phyloP scores from a whole-genome alignment of 2,888 invertebrate species.

The Arge pagana region DNA sequence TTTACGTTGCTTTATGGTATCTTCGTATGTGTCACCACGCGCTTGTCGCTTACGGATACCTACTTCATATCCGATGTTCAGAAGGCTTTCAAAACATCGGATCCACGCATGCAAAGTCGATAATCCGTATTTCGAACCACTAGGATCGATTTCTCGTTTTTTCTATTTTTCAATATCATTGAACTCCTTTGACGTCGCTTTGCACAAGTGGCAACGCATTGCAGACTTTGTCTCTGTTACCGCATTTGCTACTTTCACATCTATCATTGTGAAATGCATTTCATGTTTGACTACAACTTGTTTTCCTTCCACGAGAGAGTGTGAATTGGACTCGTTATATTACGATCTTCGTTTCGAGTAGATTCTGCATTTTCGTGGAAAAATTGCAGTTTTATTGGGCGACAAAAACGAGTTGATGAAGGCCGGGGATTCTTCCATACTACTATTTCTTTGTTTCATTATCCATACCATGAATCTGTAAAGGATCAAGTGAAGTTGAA shows the following conservation, averaged over 20 bases:
- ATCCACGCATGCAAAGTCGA: slow-evolving; percentile 38
- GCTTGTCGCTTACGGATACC: slow-evolving; percentile 33
- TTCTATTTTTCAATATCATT: slow-evolving; percentile 30
- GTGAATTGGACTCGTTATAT: slow-evolving; percentile 26
- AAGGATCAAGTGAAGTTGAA: slow-evolving; percentile 25
- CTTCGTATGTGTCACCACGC: slow-evolving; percentile 28
- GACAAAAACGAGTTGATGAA: slow-evolving; percentile 28
- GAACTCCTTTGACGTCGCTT: slow-evolving; percentile 32
- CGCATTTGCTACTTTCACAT: slow-evolving; percentile 34
- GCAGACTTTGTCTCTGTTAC: slow-evolving; percentile 28
- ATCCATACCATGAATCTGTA: slow-evolving; percentile 6
- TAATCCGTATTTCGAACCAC: slow-evolving; percentile 31
- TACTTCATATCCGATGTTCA: slow-evolving; percentile 30
- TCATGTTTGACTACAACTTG: slow-evolving; percentile 25
- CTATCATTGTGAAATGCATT: slow-evolving; percentile 34
- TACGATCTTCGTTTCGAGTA: neutral
- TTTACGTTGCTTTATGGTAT: neutral
- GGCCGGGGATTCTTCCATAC: slow-evolving; percentile 29
- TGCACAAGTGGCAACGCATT: slow-evolving; percentile 26
- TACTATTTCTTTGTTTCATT: slow-evolving; percentile 1
- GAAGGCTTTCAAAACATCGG: slow-evolving; percentile 37
- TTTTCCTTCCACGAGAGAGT: slow-evolving; percentile 21
- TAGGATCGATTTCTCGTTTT: slow-evolving; percentile 25
- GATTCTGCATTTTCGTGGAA: neutral
- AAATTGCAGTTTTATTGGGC: slow-evolving; percentile 25